Conservation (phyloP, 2,797 vertebrate species). For the Neomorphus geoffroyi region DNA sequence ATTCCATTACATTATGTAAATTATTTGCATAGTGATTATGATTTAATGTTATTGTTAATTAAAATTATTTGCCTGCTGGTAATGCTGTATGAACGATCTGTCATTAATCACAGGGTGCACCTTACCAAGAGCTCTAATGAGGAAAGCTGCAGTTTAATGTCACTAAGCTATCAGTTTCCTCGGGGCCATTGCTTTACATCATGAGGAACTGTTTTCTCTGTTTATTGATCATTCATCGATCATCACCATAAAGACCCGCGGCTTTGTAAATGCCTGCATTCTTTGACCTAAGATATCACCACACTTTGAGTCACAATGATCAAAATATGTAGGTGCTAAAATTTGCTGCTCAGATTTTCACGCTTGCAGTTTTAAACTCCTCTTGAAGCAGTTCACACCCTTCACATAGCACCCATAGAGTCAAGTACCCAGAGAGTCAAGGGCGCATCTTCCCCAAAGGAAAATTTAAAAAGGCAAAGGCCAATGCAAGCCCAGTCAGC, state of each 20-base stretch:
- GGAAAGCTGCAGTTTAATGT: neutral
- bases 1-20: constrained; percentile 70
- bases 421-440: neutral
- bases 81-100: constrained; percentile 36
- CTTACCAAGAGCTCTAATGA: constrained; percentile 39
- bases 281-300: neutral
- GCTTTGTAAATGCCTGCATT: neutral
- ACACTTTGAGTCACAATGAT: neutral
- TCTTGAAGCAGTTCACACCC: neutral
- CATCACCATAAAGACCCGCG: neutral
- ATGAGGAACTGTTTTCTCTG: neutral
- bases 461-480: neutral
- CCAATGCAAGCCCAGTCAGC: neutral
- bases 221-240: neutral
- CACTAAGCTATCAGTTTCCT: neutral
- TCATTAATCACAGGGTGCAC: constrained; percentile 60
- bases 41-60: constrained; percentile 66
- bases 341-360: neutral
- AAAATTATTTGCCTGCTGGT: constrained; percentile 68
- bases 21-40: constrained; percentile 72
- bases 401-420: no score
- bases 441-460: neutral
- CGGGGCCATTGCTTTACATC: neutral
- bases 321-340: neutral
- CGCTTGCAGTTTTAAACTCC: neutral